A percentile compares a stretch with the other conserved stretches of the same genome.
Conservation (phyloP, 2,888 invertebrate species). For the Nomada flava region DNA sequence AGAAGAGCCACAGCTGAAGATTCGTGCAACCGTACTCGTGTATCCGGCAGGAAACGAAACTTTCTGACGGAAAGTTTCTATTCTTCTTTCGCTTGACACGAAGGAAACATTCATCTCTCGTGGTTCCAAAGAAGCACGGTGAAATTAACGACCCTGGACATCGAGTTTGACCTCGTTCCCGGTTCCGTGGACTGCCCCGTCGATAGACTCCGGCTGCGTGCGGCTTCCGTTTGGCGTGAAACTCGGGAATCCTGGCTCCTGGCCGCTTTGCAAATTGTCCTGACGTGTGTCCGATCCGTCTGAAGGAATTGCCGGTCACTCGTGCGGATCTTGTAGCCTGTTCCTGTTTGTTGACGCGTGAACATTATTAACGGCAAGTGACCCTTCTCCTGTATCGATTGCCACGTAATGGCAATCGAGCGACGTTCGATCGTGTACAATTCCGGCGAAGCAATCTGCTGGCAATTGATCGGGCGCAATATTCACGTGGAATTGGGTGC, state of each 20-base stretch:
- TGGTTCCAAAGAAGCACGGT: neutral
- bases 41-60: neutral
- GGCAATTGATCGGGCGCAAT: too few relatives aligned
- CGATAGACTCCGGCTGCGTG: too few relatives aligned
- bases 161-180: slow-evolving; percentile 7
- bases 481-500: neutral
- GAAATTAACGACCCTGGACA: slow-evolving; percentile 4
- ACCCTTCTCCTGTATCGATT: slow-evolving; percentile 22
- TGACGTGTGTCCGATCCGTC: slow-evolving; percentile 12
- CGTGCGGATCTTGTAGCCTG: neutral
- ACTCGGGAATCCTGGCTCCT: neutral
- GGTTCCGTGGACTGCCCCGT: too few relatives aligned
- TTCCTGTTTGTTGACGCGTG: slow-evolving; percentile 30
- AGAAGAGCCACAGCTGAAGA: neutral
- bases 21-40: neutral
- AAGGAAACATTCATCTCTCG: neutral
- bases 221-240: too few relatives aligned
- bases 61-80: neutral
- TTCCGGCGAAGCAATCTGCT: neutral
- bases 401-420: neutral
- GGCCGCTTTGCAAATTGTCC: slow-evolving; percentile 19
- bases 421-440: neutral
- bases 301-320: slow-evolving; percentile 21
- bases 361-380: slow-evolving; percentile 31
- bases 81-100: neutral